These are phyloP conservation scores for Tribolium madens DNA, from an alignment of 1,140 invertebrate species.

Conservation along the genomic window DNA sequence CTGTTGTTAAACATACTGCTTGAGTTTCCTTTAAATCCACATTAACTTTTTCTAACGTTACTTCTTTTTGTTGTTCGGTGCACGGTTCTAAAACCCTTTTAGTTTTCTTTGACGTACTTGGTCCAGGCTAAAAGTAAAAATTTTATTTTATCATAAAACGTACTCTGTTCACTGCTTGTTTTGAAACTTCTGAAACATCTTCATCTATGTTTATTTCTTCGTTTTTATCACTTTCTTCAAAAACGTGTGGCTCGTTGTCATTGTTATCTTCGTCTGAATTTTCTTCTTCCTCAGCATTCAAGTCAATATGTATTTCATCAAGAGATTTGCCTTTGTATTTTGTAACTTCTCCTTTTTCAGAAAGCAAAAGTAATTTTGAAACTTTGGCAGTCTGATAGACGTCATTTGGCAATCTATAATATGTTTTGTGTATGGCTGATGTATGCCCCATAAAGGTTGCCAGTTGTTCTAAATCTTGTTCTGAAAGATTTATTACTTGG, in stretches of 20 bases:
- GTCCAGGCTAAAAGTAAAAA: no score
- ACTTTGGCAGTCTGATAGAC: conserved; percentile 58
- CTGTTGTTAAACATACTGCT: conserved; percentile 58
- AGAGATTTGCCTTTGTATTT: conserved; percentile 60
- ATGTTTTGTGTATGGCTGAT: conserved; percentile 40
- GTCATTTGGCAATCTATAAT: conserved; percentile 56
- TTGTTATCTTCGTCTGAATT: not conserved
- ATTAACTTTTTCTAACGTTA: conserved; percentile 46
- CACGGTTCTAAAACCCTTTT: no score
- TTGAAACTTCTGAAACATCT: no score
- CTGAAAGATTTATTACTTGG: conserved; percentile 60
- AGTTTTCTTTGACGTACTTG: no score
- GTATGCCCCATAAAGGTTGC: conserved; percentile 61
- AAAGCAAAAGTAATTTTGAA: conserved; percentile 60
- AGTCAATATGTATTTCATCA: conserved; percentile 60
- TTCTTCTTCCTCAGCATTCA: conserved; percentile 41
- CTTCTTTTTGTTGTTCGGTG: no score
- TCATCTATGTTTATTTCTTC: no score
- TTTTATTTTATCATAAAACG: no score
- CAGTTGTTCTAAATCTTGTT: conserved; percentile 59
- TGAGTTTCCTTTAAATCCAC: conserved; percentile 43
- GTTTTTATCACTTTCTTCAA: not conserved
- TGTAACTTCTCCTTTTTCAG: conserved; percentile 60
- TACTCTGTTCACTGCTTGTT: no score
- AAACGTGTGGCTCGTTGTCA: not conserved